A percentile compares a stretch with the other conserved stretches of the same genome.
Evolutionary conservation across 2,797 vertebrate species (phyloP).

Genomic region (Yasuhikotakia modesta): DNA sequence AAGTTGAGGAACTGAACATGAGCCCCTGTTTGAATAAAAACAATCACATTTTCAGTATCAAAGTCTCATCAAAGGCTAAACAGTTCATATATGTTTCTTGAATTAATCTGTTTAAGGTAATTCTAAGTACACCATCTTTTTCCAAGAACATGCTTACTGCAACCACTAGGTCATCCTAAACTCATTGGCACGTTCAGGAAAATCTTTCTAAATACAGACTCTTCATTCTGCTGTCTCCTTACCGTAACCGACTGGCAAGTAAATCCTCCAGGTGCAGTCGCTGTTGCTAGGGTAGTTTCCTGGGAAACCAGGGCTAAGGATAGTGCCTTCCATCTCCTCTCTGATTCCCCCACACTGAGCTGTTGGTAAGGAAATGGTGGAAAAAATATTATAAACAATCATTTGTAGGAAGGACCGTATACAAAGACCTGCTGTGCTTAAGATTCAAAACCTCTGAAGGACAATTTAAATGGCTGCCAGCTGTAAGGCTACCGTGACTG

Average conservation of each 20-base stretch:
- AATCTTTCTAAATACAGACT: slow-evolving; percentile 9
- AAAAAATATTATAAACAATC: background rate
- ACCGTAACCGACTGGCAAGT: slow-evolving; percentile 94
- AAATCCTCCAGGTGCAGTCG: slow-evolving; percentile 96
- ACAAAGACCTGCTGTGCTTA: slow-evolving; percentile 33
- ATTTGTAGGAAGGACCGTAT: slow-evolving; percentile 2
- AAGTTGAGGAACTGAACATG: slow-evolving; percentile 97
- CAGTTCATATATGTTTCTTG: background rate
- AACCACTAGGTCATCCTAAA: background rate
- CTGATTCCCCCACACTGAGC: slow-evolving; percentile 93
- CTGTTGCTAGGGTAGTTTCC: slow-evolving; percentile 98
- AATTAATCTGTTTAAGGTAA: background rate
- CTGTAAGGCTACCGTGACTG: slow-evolving; percentile 2
- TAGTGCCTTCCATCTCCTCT: slow-evolving; percentile 94
- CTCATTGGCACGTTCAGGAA: background rate
- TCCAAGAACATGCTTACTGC: background rate
- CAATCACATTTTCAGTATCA: background rate
- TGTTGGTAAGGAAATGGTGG: slow-evolving; percentile 60
- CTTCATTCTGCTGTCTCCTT: slow-evolving; percentile 65
- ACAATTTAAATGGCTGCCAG: slow-evolving; percentile 5
- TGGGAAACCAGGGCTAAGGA: slow-evolving; percentile 96
- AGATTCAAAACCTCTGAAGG: slow-evolving; percentile 20
- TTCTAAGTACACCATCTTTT: no score
- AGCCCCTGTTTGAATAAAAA: slow-evolving; percentile 77
- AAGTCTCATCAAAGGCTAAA: background rate